These are phyloP conservation scores for Eupithecia pulchellata DNA, from an alignment of 2,888 invertebrate genomes.

Conservation along the genomic window DNA sequence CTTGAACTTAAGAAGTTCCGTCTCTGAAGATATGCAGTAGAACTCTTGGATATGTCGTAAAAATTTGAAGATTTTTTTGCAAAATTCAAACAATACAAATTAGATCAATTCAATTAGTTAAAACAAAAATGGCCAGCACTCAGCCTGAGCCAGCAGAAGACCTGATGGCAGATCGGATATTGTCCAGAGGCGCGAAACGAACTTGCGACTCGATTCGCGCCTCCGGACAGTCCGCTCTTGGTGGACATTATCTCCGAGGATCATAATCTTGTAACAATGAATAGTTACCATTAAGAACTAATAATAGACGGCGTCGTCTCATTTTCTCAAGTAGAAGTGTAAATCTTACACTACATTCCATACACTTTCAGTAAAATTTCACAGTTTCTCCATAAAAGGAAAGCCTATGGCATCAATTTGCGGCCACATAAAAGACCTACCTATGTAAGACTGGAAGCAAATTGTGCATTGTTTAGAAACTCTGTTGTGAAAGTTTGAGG, in stretches of 20 bases:
- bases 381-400: slow-evolving; percentile 12
- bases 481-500: slow-evolving; percentile 46
- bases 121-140: too few species aligned
- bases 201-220: too few species aligned
- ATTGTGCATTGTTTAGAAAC: slow-evolving; percentile 48
- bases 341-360: too few species aligned
- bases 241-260: too few species aligned
- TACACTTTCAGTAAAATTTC: slow-evolving; percentile 14
- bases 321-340: slow-evolving; percentile 17
- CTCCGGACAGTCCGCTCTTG: too few species aligned
- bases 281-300: neutral
- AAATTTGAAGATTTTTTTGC: too few species aligned
- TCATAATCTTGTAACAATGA: neutral
- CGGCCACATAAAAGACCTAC: slow-evolving; percentile 41
- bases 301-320: neutral
- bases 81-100: too few species aligned
- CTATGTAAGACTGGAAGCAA: slow-evolving; percentile 27
- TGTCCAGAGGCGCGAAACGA: too few species aligned
- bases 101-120: too few species aligned
- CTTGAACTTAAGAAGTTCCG: neutral
- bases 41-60: neutral
- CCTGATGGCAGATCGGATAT: too few species aligned
- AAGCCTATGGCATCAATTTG: slow-evolving; percentile 29
- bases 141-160: too few species aligned
- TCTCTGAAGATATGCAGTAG: neutral